Evolutionary conservation across 2,797 vertebrate genomes (phyloP), one percentile per base, ranked within the genome.

Genomic region (Spatula versicolor): DNA sequence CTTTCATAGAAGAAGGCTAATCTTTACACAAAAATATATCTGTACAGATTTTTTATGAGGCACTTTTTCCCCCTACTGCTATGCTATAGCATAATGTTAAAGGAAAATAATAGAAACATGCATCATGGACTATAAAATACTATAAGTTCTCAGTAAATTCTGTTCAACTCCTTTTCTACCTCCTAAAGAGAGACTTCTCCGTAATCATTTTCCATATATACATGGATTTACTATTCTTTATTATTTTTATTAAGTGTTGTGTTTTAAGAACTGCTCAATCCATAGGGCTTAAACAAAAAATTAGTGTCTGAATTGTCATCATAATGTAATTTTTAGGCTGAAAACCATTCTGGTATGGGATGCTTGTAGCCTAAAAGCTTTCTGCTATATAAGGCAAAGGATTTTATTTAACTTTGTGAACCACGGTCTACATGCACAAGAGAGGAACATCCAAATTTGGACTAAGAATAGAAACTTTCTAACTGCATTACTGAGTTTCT

Each of bases 361-460:
- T 77, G 28, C 54, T 77, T 89, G 64, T 71, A 86, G 81, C 28
- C 67, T 88, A 84, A 93, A 95, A 94, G 11, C 31, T 96, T 95
- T 93, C 78, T 95, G 33, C 94, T 85, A 92, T 93, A 88, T 92
- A 95, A 95, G 95, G 90, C 86, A 76, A 80, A 45, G 7, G 60
- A 80, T 96, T 94, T 90, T 87, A 88, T 92, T 94, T 90, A 64
- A 95, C 80, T 92, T 88, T 64, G 71, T 75, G 48, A 85, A 19
- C 56, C 25, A 64, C 2, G 0, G 13, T 77, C 67, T 93, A 20
- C 77, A 19, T 76, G 28, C 39, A n/a, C 9, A 60, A 86, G 77
- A 92, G 74, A 95, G 45, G 3, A 71, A 18, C 54, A 80, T 88
- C 37, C 59, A 84, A 90, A 92, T 79, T 88, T 39, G 67, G 21